These are phyloP conservation scores for Coregonus suidteri DNA, from an alignment of 2,797 vertebrate species.

Conservation along the genomic window DNA sequence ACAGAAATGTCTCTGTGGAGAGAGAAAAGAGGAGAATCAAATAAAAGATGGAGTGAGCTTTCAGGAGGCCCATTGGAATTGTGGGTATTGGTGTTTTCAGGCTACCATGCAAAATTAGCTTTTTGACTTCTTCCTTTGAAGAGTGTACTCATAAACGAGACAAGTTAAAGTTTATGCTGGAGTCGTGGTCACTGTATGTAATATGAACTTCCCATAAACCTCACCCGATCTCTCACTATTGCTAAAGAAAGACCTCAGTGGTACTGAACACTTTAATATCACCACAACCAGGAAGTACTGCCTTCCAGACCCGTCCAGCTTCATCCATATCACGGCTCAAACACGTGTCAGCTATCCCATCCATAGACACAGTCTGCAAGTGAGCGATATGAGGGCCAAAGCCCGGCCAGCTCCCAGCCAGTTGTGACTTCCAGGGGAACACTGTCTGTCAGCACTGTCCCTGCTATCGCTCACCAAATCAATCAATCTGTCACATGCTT, in stretches of 20 bases:
- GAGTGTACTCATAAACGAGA: not conserved
- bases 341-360: not conserved
- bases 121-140: not conserved
- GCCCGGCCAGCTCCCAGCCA: not conserved
- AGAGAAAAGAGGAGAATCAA: not conserved
- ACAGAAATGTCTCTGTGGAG: conserved; percentile 1
- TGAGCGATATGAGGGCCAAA: not conserved
- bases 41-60: not conserved
- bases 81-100: not conserved
- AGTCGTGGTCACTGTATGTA: no score
- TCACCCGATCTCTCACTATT: not conserved
- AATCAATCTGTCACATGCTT: no score
- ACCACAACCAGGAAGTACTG: not conserved
- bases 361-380: not conserved
- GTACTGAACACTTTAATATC: not conserved
- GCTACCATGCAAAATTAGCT: not conserved
- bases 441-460: not conserved
- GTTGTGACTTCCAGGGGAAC: not conserved
- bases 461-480: not conserved
- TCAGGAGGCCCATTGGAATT: not conserved
- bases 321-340: not conserved
- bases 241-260: not conserved
- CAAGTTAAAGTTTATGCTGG: not conserved
- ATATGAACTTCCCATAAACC: not conserved
- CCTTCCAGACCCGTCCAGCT: not conserved